Percentiles rank a stretch among this genome's conserved stretches.
Conservation (phyloP, 2,113 vertebrate genomes). For the Lepus timidus region DNA sequence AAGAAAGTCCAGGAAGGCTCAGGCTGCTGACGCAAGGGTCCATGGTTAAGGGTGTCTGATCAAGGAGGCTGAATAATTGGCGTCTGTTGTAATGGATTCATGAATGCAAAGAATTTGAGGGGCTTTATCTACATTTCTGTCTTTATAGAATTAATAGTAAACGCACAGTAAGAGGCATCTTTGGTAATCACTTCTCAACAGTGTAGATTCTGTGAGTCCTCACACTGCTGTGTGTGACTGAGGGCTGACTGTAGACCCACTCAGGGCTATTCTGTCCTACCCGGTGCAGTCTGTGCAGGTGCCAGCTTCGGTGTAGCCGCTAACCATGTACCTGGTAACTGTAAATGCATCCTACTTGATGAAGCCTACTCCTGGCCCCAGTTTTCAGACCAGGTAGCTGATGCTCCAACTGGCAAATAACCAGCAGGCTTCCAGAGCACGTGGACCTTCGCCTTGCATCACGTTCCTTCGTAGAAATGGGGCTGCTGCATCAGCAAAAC, state of each 20-base stretch:
- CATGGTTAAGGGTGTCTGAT: not conserved
- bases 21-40: not conserved
- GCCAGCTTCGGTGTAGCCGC: not conserved
- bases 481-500: not conserved
- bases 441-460: not conserved
- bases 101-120: conserved; percentile 14
- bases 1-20: not conserved
- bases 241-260: not conserved
- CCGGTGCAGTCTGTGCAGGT: not conserved
- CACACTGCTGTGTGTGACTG: not conserved
- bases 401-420: not conserved
- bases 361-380: not conserved
- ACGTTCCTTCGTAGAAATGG: not conserved
- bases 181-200: not conserved
- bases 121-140: not conserved
- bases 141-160: not conserved
- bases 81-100: not conserved
- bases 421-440: not conserved
- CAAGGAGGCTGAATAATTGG: not conserved
- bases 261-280: not conserved
- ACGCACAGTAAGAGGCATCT: not conserved
- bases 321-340: not conserved
- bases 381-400: not conserved
- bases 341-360: not conserved
- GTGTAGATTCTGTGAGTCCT: not conserved